Evolutionary conservation across 2,888 invertebrate genomes (phyloP), one percentile per base, ranked within the genome.

Genomic region (Cheiracanthium punctorium): DNA sequence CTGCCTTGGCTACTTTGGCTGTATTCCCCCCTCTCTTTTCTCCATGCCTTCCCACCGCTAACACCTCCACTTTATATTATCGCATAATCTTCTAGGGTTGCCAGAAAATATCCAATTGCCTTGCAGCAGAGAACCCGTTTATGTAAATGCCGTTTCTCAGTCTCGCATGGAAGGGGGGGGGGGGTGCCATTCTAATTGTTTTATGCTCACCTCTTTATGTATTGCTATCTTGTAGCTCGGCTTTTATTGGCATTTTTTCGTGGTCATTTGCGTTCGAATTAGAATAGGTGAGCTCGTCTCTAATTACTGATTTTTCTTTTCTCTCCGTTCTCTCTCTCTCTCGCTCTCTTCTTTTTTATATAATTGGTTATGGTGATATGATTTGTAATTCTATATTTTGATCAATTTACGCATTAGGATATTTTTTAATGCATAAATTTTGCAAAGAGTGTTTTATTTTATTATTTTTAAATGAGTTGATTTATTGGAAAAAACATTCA

Each of bases 211-310:
- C 67, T 67, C 29, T 67, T 67, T 67, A 67, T 67, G 32, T 67
- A 67, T 67, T 67, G 67, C 32, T 67, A 67, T 67, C 67, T 67
- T 67, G 67, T 67, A 67, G 30, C 67, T 67, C 12, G n/a, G 30
- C 32, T 30, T 67, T 32, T 30, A 67, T 67, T 67, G 14, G 67
- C 67, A 67, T 30, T 67, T 67, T 67, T 30, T 32, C 17, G 29
- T 32, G 67, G 30, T 30, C n/a, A n/a, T 67, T 17, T 32, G 32
- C 67, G 14, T 67, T 14, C 48, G 17, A 14, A 14, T 48, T 48
- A 48, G 37, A 37, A n/a, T n/a, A n/a, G 5, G 12, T 37, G 5
- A 37, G 37, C 12, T 8, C n/a, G n/a, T n/a, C n/a, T n/a, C n/a
- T n/a, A n/a, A n/a, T n/a, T n/a, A n/a, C n/a, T n/a, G n/a, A n/a